phyloP scores from a whole-genome alignment of 2,888 invertebrate species.

The Drosophila robusta region DNA sequence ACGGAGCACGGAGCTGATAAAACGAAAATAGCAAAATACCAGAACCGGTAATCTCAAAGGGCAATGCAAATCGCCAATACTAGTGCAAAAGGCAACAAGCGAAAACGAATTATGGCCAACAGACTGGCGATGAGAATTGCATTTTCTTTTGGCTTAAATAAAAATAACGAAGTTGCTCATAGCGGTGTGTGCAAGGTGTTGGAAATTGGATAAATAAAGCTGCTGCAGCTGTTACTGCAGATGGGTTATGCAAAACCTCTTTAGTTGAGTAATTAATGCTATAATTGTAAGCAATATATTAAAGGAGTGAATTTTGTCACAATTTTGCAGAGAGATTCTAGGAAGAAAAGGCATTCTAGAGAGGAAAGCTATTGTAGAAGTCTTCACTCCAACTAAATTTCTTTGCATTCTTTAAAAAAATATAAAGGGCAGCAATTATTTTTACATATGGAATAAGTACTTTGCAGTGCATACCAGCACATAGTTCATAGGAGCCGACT shows the following conservation, averaged over 20 bases:
- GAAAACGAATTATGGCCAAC: conserved; percentile 57
- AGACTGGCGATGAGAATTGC: conserved; percentile 17
- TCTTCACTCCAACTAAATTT: too few species aligned
- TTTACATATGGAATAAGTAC: too few species aligned
- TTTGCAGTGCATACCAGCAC: too few species aligned
- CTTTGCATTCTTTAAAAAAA: too few species aligned
- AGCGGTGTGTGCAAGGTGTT: conserved; percentile 2
- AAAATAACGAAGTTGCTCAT: conserved; percentile 18
- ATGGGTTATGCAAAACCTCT: background rate
- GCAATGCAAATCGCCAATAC: conserved; percentile 50
- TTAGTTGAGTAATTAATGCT: background rate
- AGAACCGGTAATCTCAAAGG: conserved; percentile 54
- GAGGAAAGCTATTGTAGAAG: too few species aligned
- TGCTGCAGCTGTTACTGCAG: background rate
- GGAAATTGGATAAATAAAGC: background rate
- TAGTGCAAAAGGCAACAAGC: conserved; percentile 35
- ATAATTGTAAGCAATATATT: background rate
- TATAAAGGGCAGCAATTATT: too few species aligned
- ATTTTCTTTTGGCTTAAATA: conserved; percentile 11
- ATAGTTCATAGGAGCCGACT: too few species aligned
- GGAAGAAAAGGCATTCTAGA: background rate
- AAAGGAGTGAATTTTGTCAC: background rate
- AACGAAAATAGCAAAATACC: conserved; percentile 37
- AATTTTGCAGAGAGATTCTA: too few species aligned
- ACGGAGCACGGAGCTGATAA: conserved; percentile 12